Percentiles rank a stretch among this genome's conserved stretches.
Evolutionary conservation across 2,797 vertebrate genomes (phyloP).

Genomic region (Karalla daura): DNA sequence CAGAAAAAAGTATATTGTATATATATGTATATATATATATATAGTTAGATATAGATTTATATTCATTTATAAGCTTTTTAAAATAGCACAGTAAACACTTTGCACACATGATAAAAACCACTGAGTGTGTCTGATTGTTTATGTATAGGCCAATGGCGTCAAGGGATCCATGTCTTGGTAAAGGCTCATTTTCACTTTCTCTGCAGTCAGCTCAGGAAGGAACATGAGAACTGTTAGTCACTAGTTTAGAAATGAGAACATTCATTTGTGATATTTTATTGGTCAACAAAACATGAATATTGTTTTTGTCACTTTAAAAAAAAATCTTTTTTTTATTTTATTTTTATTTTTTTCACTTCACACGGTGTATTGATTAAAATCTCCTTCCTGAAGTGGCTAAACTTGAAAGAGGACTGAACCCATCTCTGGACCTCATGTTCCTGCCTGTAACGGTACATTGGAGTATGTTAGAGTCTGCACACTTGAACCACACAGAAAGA

Average conservation of each 20-base stretch:
- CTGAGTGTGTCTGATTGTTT: constrained; percentile 95
- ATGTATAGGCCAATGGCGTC: constrained; percentile 89
- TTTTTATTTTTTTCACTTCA: constrained; percentile 8
- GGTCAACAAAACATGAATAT: constrained; percentile 41
- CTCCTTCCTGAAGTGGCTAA: constrained; percentile 74
- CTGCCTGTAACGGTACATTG: constrained; percentile 82
- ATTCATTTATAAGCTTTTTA: constrained; percentile 94
- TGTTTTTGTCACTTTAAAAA: too few relatives aligned
- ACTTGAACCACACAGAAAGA: constrained; percentile 95
- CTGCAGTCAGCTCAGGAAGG: constrained; percentile 78
- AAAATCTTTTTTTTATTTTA: too few relatives aligned
- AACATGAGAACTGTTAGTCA: constrained; percentile 32
- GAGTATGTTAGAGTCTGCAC: constrained; percentile 88
- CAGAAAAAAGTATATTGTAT: constrained; percentile 90
- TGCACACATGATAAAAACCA: constrained; percentile 99
- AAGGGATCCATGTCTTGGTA: constrained; percentile 79
- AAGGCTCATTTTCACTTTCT: constrained; percentile 90
- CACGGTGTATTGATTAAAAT: constrained; percentile 28
- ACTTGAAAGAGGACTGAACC: constrained; percentile 62
- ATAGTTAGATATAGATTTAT: constrained; percentile 90
- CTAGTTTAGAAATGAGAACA: constrained; percentile 63
- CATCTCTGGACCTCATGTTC: constrained; percentile 41
- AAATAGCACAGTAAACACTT: constrained; percentile 99
- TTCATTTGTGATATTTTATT: constrained; percentile 61
- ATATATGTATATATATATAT: constrained; percentile 91